These are phyloP conservation scores for Serrognathus titanus DNA, from an alignment of 2,888 invertebrate genomes.

Conservation along the genomic window DNA sequence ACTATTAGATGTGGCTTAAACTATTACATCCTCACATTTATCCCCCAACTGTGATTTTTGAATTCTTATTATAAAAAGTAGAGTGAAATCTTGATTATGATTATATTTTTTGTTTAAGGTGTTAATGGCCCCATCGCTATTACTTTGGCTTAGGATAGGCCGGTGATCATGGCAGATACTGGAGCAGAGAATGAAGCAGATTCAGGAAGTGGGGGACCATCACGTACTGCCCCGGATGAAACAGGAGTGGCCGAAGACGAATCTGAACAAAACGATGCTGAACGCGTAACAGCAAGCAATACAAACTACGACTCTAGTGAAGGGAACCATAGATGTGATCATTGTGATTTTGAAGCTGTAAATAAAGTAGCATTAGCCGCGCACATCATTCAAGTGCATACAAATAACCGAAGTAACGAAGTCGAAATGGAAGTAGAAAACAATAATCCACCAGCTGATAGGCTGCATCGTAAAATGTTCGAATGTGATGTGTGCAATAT, in stretches of 20 bases:
- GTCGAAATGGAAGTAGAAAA: constrained; percentile 48
- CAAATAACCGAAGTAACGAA: constrained; percentile 45
- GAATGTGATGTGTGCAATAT: constrained; percentile 95
- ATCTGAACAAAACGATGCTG: constrained; percentile 52
- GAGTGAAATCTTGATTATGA: neutral
- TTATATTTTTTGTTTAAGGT: constrained; percentile 7
- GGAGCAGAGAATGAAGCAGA: constrained; percentile 48
- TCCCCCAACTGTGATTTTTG: no score
- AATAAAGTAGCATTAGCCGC: constrained; percentile 71
- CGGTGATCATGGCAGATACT: constrained; percentile 49
- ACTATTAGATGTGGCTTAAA: no score
- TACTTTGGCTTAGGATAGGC: constrained; percentile 23
- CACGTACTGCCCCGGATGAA: constrained; percentile 28
- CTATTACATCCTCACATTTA: no score
- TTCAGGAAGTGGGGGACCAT: constrained; percentile 40
- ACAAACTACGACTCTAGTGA: constrained; percentile 59
- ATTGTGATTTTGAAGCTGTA: constrained; percentile 81
- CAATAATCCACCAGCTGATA: constrained; percentile 48
- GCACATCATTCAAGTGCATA: constrained; percentile 67
- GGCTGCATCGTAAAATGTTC: constrained; percentile 75
- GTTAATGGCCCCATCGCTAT: constrained; percentile 19
- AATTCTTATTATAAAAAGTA: no score
- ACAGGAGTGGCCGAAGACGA: constrained; percentile 41
- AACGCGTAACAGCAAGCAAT: constrained; percentile 49
- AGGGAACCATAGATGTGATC: constrained; percentile 65